Evolutionary conservation across 2,113 vertebrate genomes (phyloP), one percentile per base, ranked within the genome.

Genomic region (Cryptotis parvus): DNA sequence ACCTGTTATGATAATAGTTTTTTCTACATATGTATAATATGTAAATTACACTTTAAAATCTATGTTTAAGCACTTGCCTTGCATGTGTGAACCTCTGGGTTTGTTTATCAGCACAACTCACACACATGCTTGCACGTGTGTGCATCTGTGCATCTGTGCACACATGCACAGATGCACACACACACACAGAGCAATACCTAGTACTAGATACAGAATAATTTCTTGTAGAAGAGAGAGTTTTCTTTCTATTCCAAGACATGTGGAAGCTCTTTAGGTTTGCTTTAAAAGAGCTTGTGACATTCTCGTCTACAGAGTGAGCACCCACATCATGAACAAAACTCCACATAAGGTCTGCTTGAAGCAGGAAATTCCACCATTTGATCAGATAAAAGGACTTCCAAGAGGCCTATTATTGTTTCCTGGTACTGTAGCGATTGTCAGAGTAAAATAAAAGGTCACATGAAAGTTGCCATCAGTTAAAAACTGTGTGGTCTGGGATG

Each of bases 261-360:
- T 55, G 31, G 29, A 84, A 89, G 41, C 31, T 77, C 22, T 77
- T 87, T 55, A 80, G 29, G 31, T 61, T 84, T 79, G n/a, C 52
- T 70, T 63, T 52, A 37, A 61, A 69, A 86, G 45, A 78, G 27
- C n/a, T 31, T 31, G 26, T 63, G 84, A 72, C 26, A 75, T 73
- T 84, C 84, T 87, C 77, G 27, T 87, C 18, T n/a, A 75, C 79
- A 90, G 3, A 15, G 49, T 72, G 79, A 80, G 61, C n/a, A 79
- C 16, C 33, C 29, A 7, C 61, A 31, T 73, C 37, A 68, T 16
- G 4, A 52, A 52, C 29, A 75, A 33, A 31, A 26, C 14, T 49
- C 68, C 82, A 74, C 66, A 33, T 66, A 75, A 41, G 78, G 72
- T 16, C 66, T 52, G 1, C 58, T 45, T 76, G 43, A 79, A 78